Percentiles rank a stretch among this genome's conserved stretches.
phyloP scores from a whole-genome alignment of 2,113 vertebrate genomes.

The Psephotus haematonotus region DNA sequence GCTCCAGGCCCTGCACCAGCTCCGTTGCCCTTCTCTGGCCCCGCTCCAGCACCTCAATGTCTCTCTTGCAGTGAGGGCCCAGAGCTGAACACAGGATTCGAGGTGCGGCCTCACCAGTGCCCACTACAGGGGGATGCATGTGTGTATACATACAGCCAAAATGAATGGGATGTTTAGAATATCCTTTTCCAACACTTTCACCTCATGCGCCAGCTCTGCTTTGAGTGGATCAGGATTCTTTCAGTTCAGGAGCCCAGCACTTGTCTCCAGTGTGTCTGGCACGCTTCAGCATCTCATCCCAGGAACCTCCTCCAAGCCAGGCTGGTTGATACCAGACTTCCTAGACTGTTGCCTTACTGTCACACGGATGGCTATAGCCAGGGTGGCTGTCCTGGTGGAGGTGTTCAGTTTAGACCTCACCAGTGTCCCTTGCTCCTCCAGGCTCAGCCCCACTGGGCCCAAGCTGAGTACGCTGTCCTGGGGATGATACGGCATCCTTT shows the following conservation, averaged over 20 bases:
- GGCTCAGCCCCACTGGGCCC: neutral
- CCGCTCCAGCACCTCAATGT: neutral
- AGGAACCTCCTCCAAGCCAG: neutral
- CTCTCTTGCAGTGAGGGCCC: neutral
- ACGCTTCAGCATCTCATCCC: neutral
- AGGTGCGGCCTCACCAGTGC: neutral
- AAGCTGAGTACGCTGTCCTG: neutral
- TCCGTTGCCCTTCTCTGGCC: neutral
- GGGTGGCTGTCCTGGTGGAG: fast-evolving
- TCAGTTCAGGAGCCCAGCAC: neutral
- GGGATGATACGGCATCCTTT: neutral
- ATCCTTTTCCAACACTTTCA: neutral
- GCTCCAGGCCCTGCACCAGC: neutral
- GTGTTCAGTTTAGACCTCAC: neutral
- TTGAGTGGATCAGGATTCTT: neutral
- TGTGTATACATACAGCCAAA: fast-evolving
- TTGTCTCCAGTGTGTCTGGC: neutral
- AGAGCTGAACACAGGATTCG: neutral
- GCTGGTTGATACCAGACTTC: neutral
- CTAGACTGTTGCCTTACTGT: neutral
- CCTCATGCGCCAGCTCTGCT: fast-evolving
- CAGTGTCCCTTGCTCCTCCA: fast-evolving
- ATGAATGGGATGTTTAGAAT: neutral
- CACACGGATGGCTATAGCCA: neutral
- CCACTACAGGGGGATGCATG: neutral